Conservation (phyloP, 2,888 invertebrate genomes). For the Rhopalosiphum nymphaeae region DNA sequence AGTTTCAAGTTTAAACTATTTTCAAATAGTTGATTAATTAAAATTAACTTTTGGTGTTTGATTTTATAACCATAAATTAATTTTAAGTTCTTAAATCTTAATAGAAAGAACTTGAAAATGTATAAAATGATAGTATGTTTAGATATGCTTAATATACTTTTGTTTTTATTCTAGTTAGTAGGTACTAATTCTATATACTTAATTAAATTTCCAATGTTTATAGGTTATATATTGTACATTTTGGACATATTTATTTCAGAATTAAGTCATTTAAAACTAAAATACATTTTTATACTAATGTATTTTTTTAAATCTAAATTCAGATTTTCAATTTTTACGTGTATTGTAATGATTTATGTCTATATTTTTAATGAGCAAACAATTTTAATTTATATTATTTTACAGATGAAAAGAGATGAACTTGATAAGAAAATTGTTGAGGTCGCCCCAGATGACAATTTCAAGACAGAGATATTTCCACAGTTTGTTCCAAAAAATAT, state of each 20-base stretch:
- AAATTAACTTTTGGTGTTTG: neutral
- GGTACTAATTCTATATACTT: neutral
- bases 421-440: conserved; percentile 55
- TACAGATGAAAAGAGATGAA: conserved; percentile 54
- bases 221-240: neutral
- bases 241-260: neutral
- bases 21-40: neutral
- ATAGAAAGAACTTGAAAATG: neutral
- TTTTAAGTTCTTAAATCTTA: neutral
- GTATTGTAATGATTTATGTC: neutral
- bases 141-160: neutral
- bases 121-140: neutral
- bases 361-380: neutral
- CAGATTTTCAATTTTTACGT: neutral
- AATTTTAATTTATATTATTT: neutral
- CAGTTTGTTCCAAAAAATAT: conserved; percentile 73
- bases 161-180: neutral
- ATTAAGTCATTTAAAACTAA: neutral
- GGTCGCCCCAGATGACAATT: neutral
- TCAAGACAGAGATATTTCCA: conserved; percentile 24
- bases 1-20: neutral
- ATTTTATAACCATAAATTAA: neutral
- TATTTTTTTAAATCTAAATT: neutral
- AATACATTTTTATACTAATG: neutral
- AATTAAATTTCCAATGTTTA: neutral